Evolutionary conservation across 2,888 invertebrate genomes (phyloP).

Genomic region (Hemistola chrysoprasaria): DNA sequence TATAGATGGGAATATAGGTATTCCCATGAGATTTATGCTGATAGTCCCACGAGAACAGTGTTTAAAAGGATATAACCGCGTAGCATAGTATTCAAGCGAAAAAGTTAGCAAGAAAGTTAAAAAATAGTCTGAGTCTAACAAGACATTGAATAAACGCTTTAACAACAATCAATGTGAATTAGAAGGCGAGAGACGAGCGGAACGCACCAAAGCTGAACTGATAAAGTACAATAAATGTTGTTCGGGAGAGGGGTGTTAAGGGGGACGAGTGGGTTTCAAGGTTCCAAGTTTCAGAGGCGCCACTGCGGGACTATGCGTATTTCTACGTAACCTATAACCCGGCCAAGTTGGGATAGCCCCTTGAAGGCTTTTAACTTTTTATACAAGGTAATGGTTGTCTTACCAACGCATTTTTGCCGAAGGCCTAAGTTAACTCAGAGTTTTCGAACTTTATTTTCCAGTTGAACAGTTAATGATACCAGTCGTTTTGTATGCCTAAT

Average conservation of each 20-base stretch:
- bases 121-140: slow-evolving; percentile 6
- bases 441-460: slow-evolving; percentile 11
- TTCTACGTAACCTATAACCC: slow-evolving; percentile 52
- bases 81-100: too few species aligned
- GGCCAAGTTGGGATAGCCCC: slow-evolving; percentile 36
- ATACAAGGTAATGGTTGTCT: slow-evolving; percentile 7
- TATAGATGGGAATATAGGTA: too few species aligned
- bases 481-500: slow-evolving; percentile 7
- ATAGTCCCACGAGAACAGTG: too few species aligned
- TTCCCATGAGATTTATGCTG: too few species aligned
- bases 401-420: slow-evolving; percentile 6
- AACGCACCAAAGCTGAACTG: slow-evolving; percentile 23
- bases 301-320: slow-evolving; percentile 75
- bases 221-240: slow-evolving; percentile 43
- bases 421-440: slow-evolving; percentile 7
- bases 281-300: slow-evolving; percentile 57
- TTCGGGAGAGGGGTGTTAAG: slow-evolving; percentile 34
- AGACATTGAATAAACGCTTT: slow-evolving; percentile 10
- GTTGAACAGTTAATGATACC: slow-evolving; percentile 8
- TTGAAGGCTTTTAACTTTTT: slow-evolving; percentile 10
- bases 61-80: too few species aligned
- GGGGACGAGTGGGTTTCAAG: slow-evolving; percentile 42
- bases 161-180: slow-evolving; percentile 15
- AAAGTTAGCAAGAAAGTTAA: slow-evolving; percentile 7
- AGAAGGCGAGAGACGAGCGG: slow-evolving; percentile 16